A percentile compares a stretch with the other conserved stretches of the same genome.
Evolutionary conservation across 2,113 vertebrate species (phyloP).

Genomic region (Rhegmatorhina hoffmannsi): DNA sequence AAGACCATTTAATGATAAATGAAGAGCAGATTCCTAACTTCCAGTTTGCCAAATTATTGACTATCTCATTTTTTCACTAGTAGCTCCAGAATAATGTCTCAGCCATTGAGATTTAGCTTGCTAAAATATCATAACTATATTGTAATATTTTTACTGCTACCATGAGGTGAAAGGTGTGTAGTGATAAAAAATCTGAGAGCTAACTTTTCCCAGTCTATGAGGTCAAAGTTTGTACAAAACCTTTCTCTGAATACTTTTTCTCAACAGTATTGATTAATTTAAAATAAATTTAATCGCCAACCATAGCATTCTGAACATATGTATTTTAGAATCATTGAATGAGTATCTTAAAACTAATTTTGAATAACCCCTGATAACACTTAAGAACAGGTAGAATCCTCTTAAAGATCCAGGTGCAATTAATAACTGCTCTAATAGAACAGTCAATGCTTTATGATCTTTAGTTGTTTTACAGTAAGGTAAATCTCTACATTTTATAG

Average conservation of each 20-base stretch:
- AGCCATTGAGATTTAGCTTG: background rate
- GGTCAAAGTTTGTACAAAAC: background rate
- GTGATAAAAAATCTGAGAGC: background rate
- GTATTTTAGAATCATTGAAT: conserved; percentile 18
- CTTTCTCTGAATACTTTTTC: background rate
- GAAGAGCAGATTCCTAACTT: background rate
- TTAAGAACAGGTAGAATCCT: background rate
- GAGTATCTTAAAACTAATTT: conserved; percentile 8
- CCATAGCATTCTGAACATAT: background rate
- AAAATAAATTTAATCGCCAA: background rate
- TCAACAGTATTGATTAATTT: background rate
- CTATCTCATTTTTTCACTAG: background rate
- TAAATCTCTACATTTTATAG: conserved; percentile 38
- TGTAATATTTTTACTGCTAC: background rate
- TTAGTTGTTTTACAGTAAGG: background rate
- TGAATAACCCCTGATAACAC: background rate
- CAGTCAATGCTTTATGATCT: conserved; percentile 42
- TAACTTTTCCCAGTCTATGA: accelerated
- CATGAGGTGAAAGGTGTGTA: background rate
- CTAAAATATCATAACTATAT: background rate
- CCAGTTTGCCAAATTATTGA: background rate
- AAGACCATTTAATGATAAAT: background rate
- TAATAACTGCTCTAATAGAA: conserved; percentile 21
- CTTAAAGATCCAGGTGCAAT: conserved; percentile 46
- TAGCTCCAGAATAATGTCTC: background rate